Evolutionary conservation across 1,140 invertebrate species (phyloP).

Genomic region (Leucophenga varia): DNA sequence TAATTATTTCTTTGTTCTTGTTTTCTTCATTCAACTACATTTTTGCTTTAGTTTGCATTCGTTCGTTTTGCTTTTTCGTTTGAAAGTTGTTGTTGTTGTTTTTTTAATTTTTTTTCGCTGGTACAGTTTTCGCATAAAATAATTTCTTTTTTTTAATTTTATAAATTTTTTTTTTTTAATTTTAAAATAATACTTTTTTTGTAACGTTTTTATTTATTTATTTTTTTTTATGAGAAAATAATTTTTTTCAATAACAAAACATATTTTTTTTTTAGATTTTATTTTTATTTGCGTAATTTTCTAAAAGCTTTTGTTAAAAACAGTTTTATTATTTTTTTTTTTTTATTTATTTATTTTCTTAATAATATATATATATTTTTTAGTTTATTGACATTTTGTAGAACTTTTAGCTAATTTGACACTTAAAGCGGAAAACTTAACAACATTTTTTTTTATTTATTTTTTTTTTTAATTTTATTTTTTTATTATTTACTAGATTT

Average conservation of each 20-base stretch:
- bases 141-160: conserved; percentile 26
- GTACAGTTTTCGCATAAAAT: too few species aligned
- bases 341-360: conserved; percentile 19
- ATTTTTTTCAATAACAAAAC: conserved; percentile 22
- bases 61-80: too few species aligned
- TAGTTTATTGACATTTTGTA: conserved; percentile 41
- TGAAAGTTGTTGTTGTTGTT: too few species aligned
- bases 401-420: conserved; percentile 54
- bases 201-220: conserved; percentile 32
- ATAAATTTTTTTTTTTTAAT: conserved; percentile 22
- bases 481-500: conserved; percentile 3
- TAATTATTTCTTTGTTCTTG: too few species aligned
- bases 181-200: conserved; percentile 46
- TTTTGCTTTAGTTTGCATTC: too few species aligned
- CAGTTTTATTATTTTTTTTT: too few species aligned
- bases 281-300: conserved; percentile 7
- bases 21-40: too few species aligned
- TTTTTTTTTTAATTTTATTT: conserved; percentile 4
- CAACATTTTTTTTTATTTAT: conserved; percentile 21
- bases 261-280: conserved; percentile 14
- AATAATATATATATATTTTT: conserved; percentile 27
- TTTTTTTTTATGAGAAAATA: too few species aligned
- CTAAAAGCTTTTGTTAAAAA: conserved; percentile 22
- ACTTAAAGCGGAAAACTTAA: conserved; percentile 55
- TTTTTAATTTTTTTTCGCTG: too few species aligned